Base-by-base conservation (phyloP, 2,888 invertebrate species). In the Julus scandinavius region DNA sequence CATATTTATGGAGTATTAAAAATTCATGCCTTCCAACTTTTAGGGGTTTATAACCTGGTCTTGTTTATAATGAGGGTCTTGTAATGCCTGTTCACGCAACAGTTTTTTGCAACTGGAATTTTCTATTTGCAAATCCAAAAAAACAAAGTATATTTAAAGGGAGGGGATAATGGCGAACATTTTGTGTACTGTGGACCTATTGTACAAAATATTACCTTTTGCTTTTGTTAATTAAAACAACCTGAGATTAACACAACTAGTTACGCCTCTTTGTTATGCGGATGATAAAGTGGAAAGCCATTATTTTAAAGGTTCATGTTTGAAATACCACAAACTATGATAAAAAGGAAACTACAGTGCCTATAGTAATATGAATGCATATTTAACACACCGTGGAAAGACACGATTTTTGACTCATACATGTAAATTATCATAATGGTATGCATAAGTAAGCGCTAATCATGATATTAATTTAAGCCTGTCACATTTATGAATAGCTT, bases 31-130 rank as follows among this genome's bases (percentile, higher is more conserved):
- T 80, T 80, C 80, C 80, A 80, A 38, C 38, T 38, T 80, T 80
- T 29, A 15, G 29, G 80, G 80, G 80, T 80, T 80, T 80, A 80
- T 80, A 80, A 80, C 80, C 80, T 80, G 80, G 80, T 80, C 38
- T 29, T 80, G 38, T 40, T 80, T 80, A 29, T 80, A 80, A 80
- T 80, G 80, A 80, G 80, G 38, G 38, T 80, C 80, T 29, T 80
- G 38, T 38, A 80, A 80, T 80, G 80, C 80, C 80, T 38, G 80
- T 80, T 40, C 80, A 80, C 80, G 80, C 80, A 72, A 63, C 63
- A 20, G 20, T 29, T 29, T 29, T 5, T 63, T 63, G 63, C 63
- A 72, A 80, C 80, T 80, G 38, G 80, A 80, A 80, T 80, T 80
- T 38, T 15, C 38, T 80, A 13, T 80, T 38, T 80, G 72, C 29